phyloP scores from a whole-genome alignment of 2,797 vertebrate genomes.

The Percopsis omiscomaycus region DNA sequence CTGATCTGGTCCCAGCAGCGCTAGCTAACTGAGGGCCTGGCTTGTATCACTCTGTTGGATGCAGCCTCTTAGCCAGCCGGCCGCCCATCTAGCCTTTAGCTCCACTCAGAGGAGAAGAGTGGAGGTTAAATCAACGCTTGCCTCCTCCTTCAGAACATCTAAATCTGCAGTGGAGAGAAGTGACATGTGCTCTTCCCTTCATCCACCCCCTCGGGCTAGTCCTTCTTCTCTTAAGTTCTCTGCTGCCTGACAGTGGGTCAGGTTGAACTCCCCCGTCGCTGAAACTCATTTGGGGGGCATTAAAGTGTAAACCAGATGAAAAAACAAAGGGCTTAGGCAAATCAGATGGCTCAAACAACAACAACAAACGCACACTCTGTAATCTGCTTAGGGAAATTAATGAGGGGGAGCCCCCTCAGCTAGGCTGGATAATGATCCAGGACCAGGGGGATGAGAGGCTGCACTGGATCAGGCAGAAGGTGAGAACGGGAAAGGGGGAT shows the following conservation, averaged over 20 bases:
- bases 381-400: slow-evolving; percentile 99
- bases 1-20: background rate
- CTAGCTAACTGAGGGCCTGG: slow-evolving; percentile 29
- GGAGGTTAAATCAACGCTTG: slow-evolving; percentile 69
- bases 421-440: slow-evolving; percentile 81
- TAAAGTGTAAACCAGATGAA: slow-evolving; percentile 99
- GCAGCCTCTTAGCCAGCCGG: slow-evolving; percentile 46
- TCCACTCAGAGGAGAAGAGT: slow-evolving; percentile 61
- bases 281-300: slow-evolving; percentile 96
- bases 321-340: slow-evolving; percentile 99
- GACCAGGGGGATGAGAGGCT: slow-evolving; percentile 85
- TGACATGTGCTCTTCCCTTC: slow-evolving; percentile 63
- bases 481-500: slow-evolving; percentile 91
- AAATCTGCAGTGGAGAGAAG: slow-evolving; percentile 57
- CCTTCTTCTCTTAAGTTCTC: slow-evolving; percentile 70
- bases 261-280: slow-evolving; percentile 87
- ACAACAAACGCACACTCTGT: slow-evolving; percentile 93
- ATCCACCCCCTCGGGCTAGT: slow-evolving; percentile 62
- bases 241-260: slow-evolving; percentile 83
- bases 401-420: slow-evolving; percentile 81
- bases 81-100: slow-evolving; percentile 60
- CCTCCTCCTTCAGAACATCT: slow-evolving; percentile 65
- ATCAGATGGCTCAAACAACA: slow-evolving; percentile 98
- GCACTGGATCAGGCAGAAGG: slow-evolving; percentile 92
- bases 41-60: slow-evolving; percentile 41